These are phyloP conservation scores for Myanophis thanlyinensis DNA, from an alignment of 2,113 vertebrate genomes.

Conservation along the genomic window DNA sequence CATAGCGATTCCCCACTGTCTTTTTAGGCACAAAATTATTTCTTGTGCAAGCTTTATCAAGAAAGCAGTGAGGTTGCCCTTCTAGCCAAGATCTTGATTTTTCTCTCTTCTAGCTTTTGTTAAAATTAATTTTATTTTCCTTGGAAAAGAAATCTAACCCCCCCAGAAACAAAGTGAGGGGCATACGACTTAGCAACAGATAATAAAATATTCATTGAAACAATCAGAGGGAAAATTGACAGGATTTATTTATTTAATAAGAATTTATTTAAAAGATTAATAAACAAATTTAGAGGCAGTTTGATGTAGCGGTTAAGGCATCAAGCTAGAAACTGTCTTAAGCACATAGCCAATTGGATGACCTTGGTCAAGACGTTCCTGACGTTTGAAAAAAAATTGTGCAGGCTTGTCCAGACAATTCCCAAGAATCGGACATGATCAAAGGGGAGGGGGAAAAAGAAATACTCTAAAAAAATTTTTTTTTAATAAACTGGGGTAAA, in stretches of 20 bases:
- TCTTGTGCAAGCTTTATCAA: not conserved
- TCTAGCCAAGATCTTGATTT: not conserved
- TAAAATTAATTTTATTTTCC: not conserved
- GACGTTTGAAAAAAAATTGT: not conserved
- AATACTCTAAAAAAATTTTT: not conserved
- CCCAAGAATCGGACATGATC: not conserved
- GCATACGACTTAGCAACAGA: not conserved
- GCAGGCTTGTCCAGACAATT: not conserved
- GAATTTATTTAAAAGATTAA: not conserved
- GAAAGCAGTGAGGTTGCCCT: not conserved
- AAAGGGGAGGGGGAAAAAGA: not conserved
- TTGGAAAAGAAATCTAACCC: not conserved
- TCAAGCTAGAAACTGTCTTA: not conserved
- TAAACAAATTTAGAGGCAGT: not conserved
- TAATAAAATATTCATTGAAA: not conserved
- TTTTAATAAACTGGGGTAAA: not conserved
- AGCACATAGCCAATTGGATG: not conserved
- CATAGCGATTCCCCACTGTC: not conserved
- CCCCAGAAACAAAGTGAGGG: not conserved
- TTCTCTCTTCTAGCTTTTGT: not conserved
- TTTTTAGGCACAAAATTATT: not conserved
- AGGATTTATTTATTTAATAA: no score
- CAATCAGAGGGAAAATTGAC: not conserved
- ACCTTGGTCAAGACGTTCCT: not conserved
- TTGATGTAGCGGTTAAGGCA: not conserved